Evolutionary conservation across 2,888 invertebrate species (phyloP), one percentile per base, ranked within the genome.

Genomic region (Apamea epomidion): DNA sequence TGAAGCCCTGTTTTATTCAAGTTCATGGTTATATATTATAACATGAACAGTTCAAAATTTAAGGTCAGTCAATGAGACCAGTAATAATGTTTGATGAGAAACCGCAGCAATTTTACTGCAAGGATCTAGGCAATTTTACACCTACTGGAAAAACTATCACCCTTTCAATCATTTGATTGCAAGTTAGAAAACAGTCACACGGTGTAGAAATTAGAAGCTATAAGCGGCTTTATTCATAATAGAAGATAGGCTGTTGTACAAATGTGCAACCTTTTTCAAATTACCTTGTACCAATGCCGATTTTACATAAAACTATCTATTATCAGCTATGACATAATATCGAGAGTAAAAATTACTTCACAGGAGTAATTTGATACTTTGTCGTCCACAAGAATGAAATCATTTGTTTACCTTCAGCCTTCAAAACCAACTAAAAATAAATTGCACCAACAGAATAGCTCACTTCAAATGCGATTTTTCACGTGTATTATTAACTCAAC

Each of bases 311-410:
- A 87, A 81, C 85, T 90, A 90, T 94, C 96, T 97, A 97, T 94
- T 95, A 95, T 80, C 94, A 93, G 95, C 91, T 96, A 97, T 97
- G 97, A 97, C 97, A 97, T 97, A 97, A 96, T 96, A 93, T 87
- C 92, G 88, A 93, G 92, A 92, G 91, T 91, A 93, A 94, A 94
- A 94, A 94, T 95, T 95, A 93, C 94, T 95, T 94, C 94, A 94
- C 88, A 80, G 54, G 8, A 93, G 96, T 95, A 96, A 96, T 89
- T 91, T 94, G 96, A 96, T 95, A 96, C 95, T 92, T 78, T 67
- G 81, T 76, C 78, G 69, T 71, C 42, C 25, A 65, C 25, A 80
- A 69, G 67, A 84, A 80, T 79, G 73, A 79, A 88, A 87, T 77
- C 48, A 78, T 82, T 74, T 76, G 78, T 76, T 90, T 90, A 84